Evolutionary conservation across 2,888 invertebrate genomes (phyloP).

Genomic region (Sussaba pulchella): DNA sequence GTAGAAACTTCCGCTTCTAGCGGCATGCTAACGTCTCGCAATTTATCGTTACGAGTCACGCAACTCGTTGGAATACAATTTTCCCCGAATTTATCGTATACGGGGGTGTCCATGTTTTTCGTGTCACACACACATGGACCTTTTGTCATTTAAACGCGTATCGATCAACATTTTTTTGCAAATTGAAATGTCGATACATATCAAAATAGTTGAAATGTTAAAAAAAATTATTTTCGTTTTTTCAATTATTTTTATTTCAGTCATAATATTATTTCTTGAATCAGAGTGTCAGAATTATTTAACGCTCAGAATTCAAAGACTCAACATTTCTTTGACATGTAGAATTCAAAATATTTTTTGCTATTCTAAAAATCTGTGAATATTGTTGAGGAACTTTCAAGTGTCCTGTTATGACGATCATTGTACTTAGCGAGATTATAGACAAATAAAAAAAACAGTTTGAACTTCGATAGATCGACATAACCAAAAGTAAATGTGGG

Average conservation of each 20-base stretch:
- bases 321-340: too few species aligned
- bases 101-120: conserved; percentile 4
- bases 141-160: too few species aligned
- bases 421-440: not conserved
- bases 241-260: not conserved
- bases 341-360: too few species aligned
- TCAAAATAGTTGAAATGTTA: not conserved
- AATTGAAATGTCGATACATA: not conserved
- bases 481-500: not conserved
- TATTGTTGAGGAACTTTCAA: not conserved
- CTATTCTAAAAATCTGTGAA: too few species aligned
- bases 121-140: not conserved
- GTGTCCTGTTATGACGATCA: not conserved
- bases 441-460: not conserved
- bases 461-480: not conserved
- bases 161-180: not conserved
- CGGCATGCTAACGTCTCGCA: conserved; percentile 52
- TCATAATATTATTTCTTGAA: too few species aligned
- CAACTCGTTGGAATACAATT: conserved; percentile 41
- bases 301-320: too few species aligned
- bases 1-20: conserved; percentile 48
- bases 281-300: too few species aligned
- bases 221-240: not conserved
- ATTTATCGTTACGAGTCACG: conserved; percentile 62
- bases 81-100: conserved; percentile 40